These are phyloP conservation scores for Periophthalmodon schlosseri DNA, from an alignment of 2,113 vertebrate species.

Conservation along the genomic window DNA sequence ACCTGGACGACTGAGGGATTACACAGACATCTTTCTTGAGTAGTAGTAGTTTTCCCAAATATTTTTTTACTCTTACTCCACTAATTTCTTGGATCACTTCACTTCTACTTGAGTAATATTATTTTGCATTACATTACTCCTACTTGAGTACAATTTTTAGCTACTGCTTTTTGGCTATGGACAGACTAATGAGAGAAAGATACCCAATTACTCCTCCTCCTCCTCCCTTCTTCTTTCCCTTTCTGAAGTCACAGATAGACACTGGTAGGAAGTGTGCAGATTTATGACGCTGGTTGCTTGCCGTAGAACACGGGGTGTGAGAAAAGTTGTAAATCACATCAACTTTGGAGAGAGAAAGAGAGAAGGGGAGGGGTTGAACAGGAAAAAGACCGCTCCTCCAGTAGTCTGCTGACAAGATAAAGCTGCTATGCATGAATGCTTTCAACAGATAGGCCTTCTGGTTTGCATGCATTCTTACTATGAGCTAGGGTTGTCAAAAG, in stretches of 20 bases:
- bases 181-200: conserved; percentile 49
- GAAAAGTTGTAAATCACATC: conserved; percentile 72
- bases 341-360: not conserved
- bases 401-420: conserved; percentile 45
- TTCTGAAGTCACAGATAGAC: conserved; percentile 79
- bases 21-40: too few species aligned
- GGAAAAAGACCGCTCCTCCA: conserved; percentile 41
- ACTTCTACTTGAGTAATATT: too few species aligned
- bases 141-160: too few species aligned
- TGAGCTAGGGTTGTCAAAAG: too few species aligned
- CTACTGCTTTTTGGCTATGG: conserved; percentile 1
- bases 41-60: too few species aligned
- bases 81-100: too few species aligned
- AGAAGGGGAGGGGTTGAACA: conserved; percentile 47
- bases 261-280: conserved; percentile 80
- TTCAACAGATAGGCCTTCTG: not conserved
- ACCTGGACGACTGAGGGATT: too few species aligned
- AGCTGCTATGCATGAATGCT: conserved; percentile 34
- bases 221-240: not conserved
- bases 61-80: too few species aligned
- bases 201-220: conserved; percentile 64
- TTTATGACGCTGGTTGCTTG: conserved; percentile 68
- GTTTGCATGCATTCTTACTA: not conserved
- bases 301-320: conserved; percentile 59
- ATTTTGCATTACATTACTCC: too few species aligned